Conservation (phyloP, 2,888 invertebrate species). For the Lasius platythorax region DNA sequence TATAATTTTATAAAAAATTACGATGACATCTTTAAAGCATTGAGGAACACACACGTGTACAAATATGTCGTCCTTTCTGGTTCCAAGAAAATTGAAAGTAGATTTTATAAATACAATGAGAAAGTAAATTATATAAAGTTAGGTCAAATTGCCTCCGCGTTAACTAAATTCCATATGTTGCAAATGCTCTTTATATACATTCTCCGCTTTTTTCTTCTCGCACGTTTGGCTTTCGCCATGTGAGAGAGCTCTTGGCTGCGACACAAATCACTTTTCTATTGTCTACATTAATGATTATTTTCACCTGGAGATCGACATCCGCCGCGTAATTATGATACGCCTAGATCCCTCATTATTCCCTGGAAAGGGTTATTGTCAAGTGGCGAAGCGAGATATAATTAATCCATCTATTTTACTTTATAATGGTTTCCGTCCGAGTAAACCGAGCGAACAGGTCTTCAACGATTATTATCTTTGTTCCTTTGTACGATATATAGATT, state of each 20-base stretch:
- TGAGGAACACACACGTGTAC: background rate
- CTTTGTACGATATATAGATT: background rate
- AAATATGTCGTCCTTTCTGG: background rate
- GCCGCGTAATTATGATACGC: conserved; percentile 18
- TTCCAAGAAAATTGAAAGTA: conserved; percentile 16
- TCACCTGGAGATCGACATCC: conserved; percentile 50
- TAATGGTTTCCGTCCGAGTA: conserved; percentile 37
- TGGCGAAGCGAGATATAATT: conserved; percentile 36
- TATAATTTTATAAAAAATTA: background rate
- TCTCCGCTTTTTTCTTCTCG: conserved; percentile 61
- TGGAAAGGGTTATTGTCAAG: conserved; percentile 29
- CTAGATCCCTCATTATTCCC: conserved; percentile 22
- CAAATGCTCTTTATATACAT: conserved; percentile 17
- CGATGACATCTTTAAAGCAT: background rate
- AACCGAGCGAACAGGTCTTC: background rate
- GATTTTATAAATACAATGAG: conserved; percentile 25
- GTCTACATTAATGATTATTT: conserved; percentile 57
- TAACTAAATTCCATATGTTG: background rate
- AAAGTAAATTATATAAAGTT: conserved; percentile 34
- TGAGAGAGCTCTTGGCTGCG: conserved; percentile 43
- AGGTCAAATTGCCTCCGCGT: conserved; percentile 6
- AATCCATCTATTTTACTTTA: conserved; percentile 41
- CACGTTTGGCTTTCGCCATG: conserved; percentile 39
- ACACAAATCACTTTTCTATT: conserved; percentile 63
- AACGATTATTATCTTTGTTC: conserved; percentile 1